Evolutionary conservation across 2,113 vertebrate species (phyloP).

Genomic region (Chionodraco myersi): DNA sequence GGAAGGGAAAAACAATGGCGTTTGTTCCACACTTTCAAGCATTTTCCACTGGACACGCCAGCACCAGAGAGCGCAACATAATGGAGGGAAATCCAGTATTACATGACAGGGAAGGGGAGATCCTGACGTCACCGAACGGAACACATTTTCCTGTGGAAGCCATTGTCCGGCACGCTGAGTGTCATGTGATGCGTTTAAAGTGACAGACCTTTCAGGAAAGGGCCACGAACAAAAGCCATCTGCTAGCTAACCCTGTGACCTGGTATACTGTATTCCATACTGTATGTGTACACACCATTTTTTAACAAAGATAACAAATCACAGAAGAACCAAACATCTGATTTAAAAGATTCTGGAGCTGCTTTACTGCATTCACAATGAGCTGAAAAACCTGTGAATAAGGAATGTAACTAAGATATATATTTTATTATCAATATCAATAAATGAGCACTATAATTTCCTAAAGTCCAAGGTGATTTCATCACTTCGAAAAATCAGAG

Average conservation of each 20-base stretch:
- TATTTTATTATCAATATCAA: not conserved
- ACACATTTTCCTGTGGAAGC: conserved; percentile 58
- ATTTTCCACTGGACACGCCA: conserved; percentile 71
- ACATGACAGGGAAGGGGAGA: conserved; percentile 67
- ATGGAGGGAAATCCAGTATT: conserved; percentile 73
- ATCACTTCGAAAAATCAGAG: too few species aligned
- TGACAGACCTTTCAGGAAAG: conserved; percentile 54
- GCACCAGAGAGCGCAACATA: conserved; percentile 60
- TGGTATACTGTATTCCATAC: not conserved
- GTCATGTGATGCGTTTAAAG: conserved; percentile 43
- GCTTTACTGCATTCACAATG: not conserved
- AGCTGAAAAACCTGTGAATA: not conserved
- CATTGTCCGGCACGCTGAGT: conserved; percentile 7
- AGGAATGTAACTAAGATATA: not conserved
- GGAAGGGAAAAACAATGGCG: conserved; percentile 64
- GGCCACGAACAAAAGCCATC: not conserved
- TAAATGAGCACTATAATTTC: not conserved
- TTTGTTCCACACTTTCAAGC: conserved; percentile 75
- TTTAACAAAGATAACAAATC: not conserved
- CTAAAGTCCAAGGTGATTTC: not conserved
- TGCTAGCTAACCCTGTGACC: conserved; percentile 1
- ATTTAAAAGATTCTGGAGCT: not conserved
- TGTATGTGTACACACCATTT: not conserved
- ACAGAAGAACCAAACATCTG: not conserved
- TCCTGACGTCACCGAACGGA: conserved; percentile 48